Percentiles rank a stretch among this genome's conserved stretches.
These are phyloP conservation scores for Alsophila aescularia DNA, from an alignment of 2,888 invertebrate species.

Conservation along the genomic window DNA sequence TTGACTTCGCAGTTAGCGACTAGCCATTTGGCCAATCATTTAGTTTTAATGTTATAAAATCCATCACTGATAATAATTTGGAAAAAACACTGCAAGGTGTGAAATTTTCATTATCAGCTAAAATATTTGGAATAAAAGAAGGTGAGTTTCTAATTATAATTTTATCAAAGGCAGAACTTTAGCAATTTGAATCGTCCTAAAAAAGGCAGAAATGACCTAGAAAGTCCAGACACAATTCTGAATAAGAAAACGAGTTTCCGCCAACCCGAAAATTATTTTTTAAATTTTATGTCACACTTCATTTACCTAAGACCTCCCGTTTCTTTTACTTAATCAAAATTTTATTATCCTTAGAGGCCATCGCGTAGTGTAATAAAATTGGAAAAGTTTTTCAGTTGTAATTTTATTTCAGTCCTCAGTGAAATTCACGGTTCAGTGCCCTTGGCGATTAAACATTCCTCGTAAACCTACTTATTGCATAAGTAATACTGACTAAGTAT, in stretches of 20 bases:
- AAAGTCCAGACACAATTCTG: neutral
- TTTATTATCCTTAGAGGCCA: constrained; percentile 29
- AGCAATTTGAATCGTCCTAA: neutral
- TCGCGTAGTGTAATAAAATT: constrained; percentile 30
- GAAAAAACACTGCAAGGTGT: too few species aligned
- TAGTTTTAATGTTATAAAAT: too few species aligned
- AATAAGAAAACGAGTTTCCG: constrained; percentile 1
- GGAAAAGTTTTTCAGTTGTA: constrained; percentile 30
- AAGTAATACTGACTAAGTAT: too few species aligned
- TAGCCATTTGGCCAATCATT: too few species aligned
- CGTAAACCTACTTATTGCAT: constrained; percentile 17
- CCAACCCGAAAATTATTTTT: constrained; percentile 12
- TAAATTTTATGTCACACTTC: constrained; percentile 16
- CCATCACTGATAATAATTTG: too few species aligned
- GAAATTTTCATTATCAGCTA: too few species aligned
- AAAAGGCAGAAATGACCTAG: neutral
- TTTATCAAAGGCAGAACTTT: neutral
- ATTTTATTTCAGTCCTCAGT: constrained; percentile 24
- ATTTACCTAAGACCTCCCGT: constrained; percentile 23
- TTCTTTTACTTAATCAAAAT: constrained; percentile 30
- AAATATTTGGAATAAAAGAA: too few species aligned
- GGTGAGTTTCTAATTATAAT: too few species aligned
- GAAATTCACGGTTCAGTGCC: constrained; percentile 25
- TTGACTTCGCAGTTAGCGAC: too few species aligned
- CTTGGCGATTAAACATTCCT: constrained; percentile 21